Evolutionary conservation across 2,113 vertebrate species (phyloP).

Genomic region (Cairina moschata): DNA sequence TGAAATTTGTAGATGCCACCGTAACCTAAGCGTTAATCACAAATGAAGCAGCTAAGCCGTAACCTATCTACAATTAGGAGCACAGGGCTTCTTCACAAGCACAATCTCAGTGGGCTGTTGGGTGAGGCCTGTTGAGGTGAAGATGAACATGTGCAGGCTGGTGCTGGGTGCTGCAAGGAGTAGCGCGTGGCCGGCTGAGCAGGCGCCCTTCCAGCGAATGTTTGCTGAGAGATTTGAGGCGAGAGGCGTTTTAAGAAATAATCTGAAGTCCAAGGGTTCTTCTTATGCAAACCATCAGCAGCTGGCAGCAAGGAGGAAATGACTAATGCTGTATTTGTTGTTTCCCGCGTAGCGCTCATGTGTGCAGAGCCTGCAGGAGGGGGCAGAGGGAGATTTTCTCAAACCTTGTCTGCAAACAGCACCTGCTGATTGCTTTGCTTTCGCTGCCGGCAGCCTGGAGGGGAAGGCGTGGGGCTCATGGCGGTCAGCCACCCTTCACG

Average conservation of each 20-base stretch:
- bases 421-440: constrained; percentile 26
- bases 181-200: background rate
- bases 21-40: background rate
- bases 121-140: rapidly evolving
- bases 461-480: rapidly evolving
- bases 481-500: background rate
- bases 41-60: background rate
- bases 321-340: constrained; percentile 46
- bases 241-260: constrained; percentile 53
- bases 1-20: background rate
- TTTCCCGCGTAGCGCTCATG: background rate
- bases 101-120: rapidly evolving
- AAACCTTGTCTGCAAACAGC: background rate
- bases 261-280: constrained; percentile 67
- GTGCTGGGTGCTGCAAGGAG: background rate
- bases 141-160: background rate
- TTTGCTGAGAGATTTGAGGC: constrained; percentile 30
- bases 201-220: background rate
- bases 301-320: constrained; percentile 55
- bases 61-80: background rate
- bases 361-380: background rate
- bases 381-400: constrained; percentile 23
- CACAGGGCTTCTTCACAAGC: background rate
- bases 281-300: constrained; percentile 64
- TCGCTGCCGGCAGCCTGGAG: background rate